Evolutionary conservation across 2,888 invertebrate genomes (phyloP).

Genomic region (Timema podura): DNA sequence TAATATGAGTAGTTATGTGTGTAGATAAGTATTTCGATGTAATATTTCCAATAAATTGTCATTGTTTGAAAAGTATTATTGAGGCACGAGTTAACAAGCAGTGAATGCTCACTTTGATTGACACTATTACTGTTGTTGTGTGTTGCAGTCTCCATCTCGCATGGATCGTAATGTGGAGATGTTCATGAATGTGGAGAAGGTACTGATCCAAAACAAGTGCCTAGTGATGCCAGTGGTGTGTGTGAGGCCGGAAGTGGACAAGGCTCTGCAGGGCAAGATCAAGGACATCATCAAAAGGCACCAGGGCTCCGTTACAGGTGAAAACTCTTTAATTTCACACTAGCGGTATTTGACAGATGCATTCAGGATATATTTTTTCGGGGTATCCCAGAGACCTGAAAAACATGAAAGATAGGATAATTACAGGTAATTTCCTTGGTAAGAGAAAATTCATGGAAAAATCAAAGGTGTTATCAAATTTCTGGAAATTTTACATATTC

Average conservation of each 20-base stretch:
- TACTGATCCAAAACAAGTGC: constrained; percentile 75
- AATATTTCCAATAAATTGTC: too few species aligned
- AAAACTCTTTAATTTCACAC: not conserved
- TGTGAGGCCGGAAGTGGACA: constrained; percentile 82
- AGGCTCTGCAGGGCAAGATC: constrained; percentile 69
- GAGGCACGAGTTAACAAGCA: not conserved
- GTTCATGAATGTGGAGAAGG: constrained; percentile 84
- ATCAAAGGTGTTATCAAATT: too few species aligned
- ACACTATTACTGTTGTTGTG: constrained; percentile 41
- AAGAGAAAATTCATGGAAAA: too few species aligned
- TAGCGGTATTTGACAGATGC: too few species aligned
- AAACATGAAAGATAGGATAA: too few species aligned
- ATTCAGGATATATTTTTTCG: too few species aligned
- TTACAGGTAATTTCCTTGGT: too few species aligned
- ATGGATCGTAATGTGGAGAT: constrained; percentile 91
- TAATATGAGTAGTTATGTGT: too few species aligned
- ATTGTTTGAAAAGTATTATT: not conserved
- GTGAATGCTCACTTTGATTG: constrained; percentile 1
- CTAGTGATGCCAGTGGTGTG: constrained; percentile 75
- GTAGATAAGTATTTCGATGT: too few species aligned
- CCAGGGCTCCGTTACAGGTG: constrained; percentile 69
- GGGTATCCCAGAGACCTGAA: too few species aligned
- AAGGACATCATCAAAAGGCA: constrained; percentile 86
- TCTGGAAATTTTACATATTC: too few species aligned
- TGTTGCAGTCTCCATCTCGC: constrained; percentile 74